Percentiles rank a stretch among this genome's conserved stretches.
phyloP scores from a whole-genome alignment of 2,888 invertebrate species.

The Aleiodes testaceus region DNA sequence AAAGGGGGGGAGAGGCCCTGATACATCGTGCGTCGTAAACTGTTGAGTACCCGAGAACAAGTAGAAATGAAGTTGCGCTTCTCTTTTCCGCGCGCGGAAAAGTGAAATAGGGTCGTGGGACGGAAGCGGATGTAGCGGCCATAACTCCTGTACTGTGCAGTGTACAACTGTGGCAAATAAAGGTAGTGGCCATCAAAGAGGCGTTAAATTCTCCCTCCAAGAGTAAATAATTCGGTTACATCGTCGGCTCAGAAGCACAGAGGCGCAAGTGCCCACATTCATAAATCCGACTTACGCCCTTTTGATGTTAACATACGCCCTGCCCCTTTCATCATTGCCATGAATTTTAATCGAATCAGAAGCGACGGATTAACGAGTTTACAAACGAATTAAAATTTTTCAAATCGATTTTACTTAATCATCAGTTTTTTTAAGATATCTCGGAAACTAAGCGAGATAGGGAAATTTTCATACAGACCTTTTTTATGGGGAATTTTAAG shows the following conservation, averaged over 20 bases:
- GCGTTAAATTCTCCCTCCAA: conserved; percentile 45
- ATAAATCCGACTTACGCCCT: no score
- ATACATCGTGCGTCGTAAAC: conserved; percentile 69
- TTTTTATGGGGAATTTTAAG: no score
- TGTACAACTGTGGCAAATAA: conserved; percentile 22
- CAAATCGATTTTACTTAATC: no score
- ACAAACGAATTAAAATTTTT: no score
- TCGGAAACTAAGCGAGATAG: no score
- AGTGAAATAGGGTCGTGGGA: conserved; percentile 69
- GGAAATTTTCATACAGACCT: no score
- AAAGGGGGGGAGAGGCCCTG: conserved; percentile 49
- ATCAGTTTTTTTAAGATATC: no score
- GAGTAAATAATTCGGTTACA: conserved; percentile 37
- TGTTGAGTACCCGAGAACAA: conserved; percentile 65
- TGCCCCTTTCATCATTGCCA: not conserved
- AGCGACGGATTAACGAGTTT: not conserved
- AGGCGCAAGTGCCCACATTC: no score
- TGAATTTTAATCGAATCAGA: not conserved
- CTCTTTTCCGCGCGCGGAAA: conserved; percentile 47
- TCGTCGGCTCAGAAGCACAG: no score
- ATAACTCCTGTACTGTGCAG: conserved; percentile 56
- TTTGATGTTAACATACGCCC: no score
- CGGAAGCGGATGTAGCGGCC: conserved; percentile 71
- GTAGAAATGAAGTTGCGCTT: conserved; percentile 58
- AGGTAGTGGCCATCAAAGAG: conserved; percentile 27